Base-by-base conservation (phyloP, 1,140 invertebrate genomes). In the Coenobita brevimanus region DNA sequence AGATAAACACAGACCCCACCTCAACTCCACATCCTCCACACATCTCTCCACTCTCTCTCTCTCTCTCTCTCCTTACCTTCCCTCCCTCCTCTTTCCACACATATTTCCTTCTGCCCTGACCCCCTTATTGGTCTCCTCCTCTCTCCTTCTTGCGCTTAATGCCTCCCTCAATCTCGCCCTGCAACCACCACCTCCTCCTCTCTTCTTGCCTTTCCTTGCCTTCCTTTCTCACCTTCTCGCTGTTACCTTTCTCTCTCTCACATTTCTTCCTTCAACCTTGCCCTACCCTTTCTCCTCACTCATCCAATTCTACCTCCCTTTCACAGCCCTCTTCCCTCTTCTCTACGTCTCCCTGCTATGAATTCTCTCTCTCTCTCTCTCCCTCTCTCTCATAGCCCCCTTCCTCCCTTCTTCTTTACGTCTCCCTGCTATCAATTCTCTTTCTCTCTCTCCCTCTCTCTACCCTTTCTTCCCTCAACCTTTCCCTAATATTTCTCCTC, bases 241-340 rank as follows among this genome's bases (percentile, higher is more conserved):
- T 71, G 33, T 71, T n/a, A n/a, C 46, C 73, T 76, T 46, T 76
- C 33, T 76, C 73, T 76, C 73, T 76, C 41, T 43, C 73, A 27
- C 73, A 27, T 46, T 43, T 38, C 43, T 38, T 76, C n/a, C 27
- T 27, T 76, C 21, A 3, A 38, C 24, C 73, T 76, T 17, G 15
- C 73, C 24, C 17, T 24, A 33, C 21, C 38, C 73, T 43, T 71
- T 27, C 73, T 46, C 46, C 41, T 43, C 73, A 41, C 41, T 30
- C 15, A 71, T 38, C 67, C 67, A 38, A 71, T 71, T 38, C n/a
- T 71, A 30, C 67, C 41, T 17, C 15, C n/a, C 67, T 17, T 38
- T n/a, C 54, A 57, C 33, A 71, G 36, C 67, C 67, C 67, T 71
- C 67, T 38, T 17, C 41, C 67, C 67, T 62, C 27, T 21, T 67